phyloP scores from a whole-genome alignment of 1,140 invertebrate species.

The Uloborus diversus region DNA sequence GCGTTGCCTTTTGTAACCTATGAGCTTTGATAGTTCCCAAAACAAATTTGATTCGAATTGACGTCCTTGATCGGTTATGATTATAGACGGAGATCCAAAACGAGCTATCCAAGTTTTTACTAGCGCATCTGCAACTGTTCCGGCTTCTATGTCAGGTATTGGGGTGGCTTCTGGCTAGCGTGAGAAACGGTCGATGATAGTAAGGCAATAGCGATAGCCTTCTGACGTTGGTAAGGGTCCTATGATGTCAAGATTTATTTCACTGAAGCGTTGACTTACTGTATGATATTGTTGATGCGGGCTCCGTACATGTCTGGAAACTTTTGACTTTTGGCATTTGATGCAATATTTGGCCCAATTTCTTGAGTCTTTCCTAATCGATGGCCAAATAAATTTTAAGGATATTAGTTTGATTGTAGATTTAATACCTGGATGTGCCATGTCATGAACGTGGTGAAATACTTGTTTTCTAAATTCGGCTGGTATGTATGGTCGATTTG shows the following conservation, averaged over 20 bases:
- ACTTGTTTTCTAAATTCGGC: slow-evolving; percentile 1
- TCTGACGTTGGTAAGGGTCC: slow-evolving; percentile 64
- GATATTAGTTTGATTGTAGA: slow-evolving; percentile 33
- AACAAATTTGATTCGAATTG: neutral
- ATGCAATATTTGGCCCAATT: slow-evolving; percentile 11
- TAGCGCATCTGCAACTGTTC: slow-evolving; percentile 60
- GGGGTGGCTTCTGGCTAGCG: slow-evolving; percentile 66
- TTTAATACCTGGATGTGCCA: slow-evolving; percentile 34
- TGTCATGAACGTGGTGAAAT: slow-evolving; percentile 17
- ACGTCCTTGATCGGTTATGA: neutral
- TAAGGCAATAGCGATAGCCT: slow-evolving; percentile 64
- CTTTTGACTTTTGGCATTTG: slow-evolving; percentile 41
- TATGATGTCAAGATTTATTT: slow-evolving; percentile 69
- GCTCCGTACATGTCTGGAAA: slow-evolving; percentile 9
- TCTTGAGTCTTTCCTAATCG: neutral
- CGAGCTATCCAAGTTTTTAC: neutral
- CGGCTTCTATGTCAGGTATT: slow-evolving; percentile 63
- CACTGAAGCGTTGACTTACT: slow-evolving; percentile 61
- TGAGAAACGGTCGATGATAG: slow-evolving; percentile 66
- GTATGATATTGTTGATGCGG: slow-evolving; percentile 16
- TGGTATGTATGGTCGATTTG: slow-evolving; percentile 18
- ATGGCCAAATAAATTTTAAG: slow-evolving; percentile 34
- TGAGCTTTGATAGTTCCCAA: neutral
- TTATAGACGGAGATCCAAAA: neutral
- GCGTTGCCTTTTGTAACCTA: neutral